These are phyloP conservation scores for Spilosoma lubricipeda DNA, from an alignment of 2,888 invertebrate genomes.

Conservation along the genomic window DNA sequence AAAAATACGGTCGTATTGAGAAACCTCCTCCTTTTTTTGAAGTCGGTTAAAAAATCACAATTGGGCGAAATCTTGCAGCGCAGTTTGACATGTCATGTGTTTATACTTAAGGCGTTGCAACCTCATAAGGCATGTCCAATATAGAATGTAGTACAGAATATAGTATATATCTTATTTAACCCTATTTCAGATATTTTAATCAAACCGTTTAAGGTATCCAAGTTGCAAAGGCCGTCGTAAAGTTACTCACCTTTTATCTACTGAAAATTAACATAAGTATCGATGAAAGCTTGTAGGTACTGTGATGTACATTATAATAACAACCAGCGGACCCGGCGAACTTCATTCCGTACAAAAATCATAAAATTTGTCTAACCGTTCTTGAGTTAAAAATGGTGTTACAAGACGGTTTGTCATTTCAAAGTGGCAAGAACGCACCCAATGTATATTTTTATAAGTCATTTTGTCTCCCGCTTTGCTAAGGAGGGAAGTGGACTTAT, in stretches of 20 bases:
- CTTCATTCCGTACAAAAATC: no score
- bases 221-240: background rate
- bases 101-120: background rate
- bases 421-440: no score
- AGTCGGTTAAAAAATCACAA: no score
- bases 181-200: background rate
- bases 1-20: no score
- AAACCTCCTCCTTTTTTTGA: no score
- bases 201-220: background rate
- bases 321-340: background rate
- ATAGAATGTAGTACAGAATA: background rate
- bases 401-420: no score
- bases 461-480: no score
- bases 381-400: no score
- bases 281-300: background rate
- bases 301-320: background rate
- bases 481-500: no score
- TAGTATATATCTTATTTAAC: background rate
- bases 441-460: no score
- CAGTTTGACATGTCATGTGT: background rate
- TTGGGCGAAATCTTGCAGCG: background rate
- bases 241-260: background rate
- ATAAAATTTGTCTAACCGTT: no score
- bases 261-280: background rate
- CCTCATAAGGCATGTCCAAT: background rate